A percentile compares a stretch with the other conserved stretches of the same genome.
Conservation (phyloP, 2,113 vertebrate genomes). For the Orientallactaga bullata region DNA sequence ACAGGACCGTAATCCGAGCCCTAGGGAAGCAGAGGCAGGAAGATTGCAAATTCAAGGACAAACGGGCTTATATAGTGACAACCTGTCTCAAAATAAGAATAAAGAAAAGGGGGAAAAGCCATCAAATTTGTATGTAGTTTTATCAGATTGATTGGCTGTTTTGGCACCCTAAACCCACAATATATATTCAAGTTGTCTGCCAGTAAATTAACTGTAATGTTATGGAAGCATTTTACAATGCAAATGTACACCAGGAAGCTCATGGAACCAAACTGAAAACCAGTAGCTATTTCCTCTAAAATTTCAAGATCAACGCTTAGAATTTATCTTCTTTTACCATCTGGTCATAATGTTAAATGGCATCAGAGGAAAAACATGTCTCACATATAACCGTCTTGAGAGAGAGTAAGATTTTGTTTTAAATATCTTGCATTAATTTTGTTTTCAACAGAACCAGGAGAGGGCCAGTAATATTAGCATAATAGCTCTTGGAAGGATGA, state of each 20-base stretch:
- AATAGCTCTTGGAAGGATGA: background rate
- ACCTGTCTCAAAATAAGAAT: background rate
- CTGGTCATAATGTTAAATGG: slow-evolving; percentile 60
- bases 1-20: background rate
- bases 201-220: slow-evolving; percentile 57
- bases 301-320: slow-evolving; percentile 56
- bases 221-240: slow-evolving; percentile 67
- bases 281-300: slow-evolving; percentile 58
- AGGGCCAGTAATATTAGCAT: background rate
- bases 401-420: slow-evolving; percentile 50
- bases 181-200: slow-evolving; percentile 37
- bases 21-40: background rate
- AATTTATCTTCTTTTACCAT: slow-evolving; percentile 73
- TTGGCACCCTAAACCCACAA: slow-evolving; percentile 28
- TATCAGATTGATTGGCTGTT: slow-evolving; percentile 35
- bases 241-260: slow-evolving; percentile 29
- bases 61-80: background rate
- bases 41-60: background rate
- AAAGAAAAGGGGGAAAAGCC: background rate
- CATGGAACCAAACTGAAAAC: slow-evolving; percentile 53
- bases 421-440: slow-evolving; percentile 41
- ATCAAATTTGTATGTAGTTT: slow-evolving; percentile 16
- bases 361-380: slow-evolving; percentile 23
- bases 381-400: slow-evolving; percentile 38
- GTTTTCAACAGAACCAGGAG: background rate